phyloP scores from a whole-genome alignment of 2,113 vertebrate genomes.

The Prochilodus magdalenae region DNA sequence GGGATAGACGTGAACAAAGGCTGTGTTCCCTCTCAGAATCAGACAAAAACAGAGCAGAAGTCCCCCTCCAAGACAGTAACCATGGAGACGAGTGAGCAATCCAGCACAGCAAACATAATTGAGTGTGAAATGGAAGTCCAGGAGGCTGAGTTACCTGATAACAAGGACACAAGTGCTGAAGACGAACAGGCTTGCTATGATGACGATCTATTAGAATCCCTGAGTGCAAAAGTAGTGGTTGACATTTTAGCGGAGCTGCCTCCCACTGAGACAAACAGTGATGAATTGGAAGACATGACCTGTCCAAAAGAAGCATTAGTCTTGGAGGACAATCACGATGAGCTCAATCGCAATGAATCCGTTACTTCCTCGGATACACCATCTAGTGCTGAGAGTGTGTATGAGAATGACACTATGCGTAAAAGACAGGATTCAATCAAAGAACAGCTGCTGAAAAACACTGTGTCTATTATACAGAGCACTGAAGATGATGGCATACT shows the following conservation, averaged over 20 bases:
- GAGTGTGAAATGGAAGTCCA: constrained; percentile 69
- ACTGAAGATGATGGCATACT: constrained; percentile 51
- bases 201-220: constrained; percentile 48
- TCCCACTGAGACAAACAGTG: constrained; percentile 24
- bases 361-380: constrained; percentile 73
- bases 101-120: constrained; percentile 55
- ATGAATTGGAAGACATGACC: constrained; percentile 49
- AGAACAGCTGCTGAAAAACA: constrained; percentile 52
- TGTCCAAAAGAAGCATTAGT: constrained; percentile 62
- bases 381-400: constrained; percentile 75
- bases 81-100: constrained; percentile 80
- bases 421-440: constrained; percentile 62
- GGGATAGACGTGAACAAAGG: constrained; percentile 68
- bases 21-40: constrained; percentile 69
- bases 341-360: constrained; percentile 75
- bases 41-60: constrained; percentile 59
- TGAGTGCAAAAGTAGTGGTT: constrained; percentile 26
- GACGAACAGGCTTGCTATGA: constrained; percentile 59
- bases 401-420: constrained; percentile 69
- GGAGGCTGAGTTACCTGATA: constrained; percentile 64
- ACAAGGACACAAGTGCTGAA: constrained; percentile 52
- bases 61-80: constrained; percentile 66
- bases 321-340: constrained; percentile 61
- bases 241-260: constrained; percentile 52
- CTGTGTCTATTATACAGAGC: constrained; percentile 47